Evolutionary conservation across 2,113 vertebrate genomes (phyloP).

Genomic region (Centropus unirufus): DNA sequence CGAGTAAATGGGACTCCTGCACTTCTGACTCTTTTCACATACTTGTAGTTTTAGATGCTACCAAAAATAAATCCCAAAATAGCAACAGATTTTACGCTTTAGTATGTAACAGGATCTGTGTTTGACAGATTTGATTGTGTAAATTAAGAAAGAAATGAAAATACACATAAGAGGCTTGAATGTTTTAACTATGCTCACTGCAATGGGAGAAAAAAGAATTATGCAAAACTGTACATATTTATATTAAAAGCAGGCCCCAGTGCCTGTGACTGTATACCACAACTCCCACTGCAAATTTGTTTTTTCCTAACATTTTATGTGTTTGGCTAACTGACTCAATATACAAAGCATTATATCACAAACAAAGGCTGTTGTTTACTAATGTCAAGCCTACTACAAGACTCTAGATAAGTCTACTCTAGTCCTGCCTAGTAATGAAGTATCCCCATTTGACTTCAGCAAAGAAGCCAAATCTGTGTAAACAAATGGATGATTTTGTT

Average conservation of each 20-base stretch:
- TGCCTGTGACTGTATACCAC: neutral
- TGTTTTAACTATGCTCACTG: neutral
- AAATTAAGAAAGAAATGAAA: conserved; percentile 20
- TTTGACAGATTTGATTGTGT: conserved; percentile 15
- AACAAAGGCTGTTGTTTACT: neutral
- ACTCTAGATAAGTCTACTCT: neutral
- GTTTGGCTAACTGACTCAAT: neutral
- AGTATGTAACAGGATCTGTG: neutral
- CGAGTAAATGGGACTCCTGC: neutral
- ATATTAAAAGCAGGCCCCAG: neutral
- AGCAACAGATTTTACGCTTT: conserved; percentile 15
- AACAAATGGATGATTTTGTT: neutral
- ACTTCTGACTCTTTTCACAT: neutral
- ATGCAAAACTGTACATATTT: neutral
- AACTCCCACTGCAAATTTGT: neutral
- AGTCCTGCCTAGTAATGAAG: neutral
- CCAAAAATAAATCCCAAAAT: neutral
- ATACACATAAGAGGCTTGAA: neutral
- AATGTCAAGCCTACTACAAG: neutral
- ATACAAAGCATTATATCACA: neutral
- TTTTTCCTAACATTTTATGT: neutral
- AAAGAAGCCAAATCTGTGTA: neutral
- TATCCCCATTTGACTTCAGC: neutral
- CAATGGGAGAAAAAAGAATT: neutral
- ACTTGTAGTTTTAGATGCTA: neutral